A percentile compares a stretch with the other conserved stretches of the same genome.
Evolutionary conservation across 2,113 vertebrate species (phyloP).

Genomic region (Cinclus cinclus): DNA sequence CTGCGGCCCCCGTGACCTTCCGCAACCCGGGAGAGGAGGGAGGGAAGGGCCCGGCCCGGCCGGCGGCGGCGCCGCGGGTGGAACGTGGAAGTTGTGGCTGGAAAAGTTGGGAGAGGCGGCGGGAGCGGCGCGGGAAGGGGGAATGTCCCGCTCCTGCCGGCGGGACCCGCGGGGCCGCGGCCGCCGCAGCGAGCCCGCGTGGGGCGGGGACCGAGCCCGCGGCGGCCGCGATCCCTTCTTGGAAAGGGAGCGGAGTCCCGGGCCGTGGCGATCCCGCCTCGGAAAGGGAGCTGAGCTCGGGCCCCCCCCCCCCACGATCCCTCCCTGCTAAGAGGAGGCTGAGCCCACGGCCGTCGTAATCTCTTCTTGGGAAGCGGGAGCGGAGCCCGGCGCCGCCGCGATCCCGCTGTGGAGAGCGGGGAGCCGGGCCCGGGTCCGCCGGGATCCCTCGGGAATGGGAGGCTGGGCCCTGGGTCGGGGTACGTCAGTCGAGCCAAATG

Average conservation of each 20-base stretch:
- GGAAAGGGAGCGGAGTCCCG: background rate
- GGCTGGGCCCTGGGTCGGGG: background rate
- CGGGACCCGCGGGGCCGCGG: background rate
- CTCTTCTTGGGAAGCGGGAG: background rate
- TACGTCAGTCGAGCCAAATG: background rate
- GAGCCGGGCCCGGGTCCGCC: background rate
- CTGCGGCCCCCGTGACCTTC: background rate
- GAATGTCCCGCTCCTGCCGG: background rate
- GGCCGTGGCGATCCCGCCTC: too few species aligned
- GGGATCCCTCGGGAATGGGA: background rate
- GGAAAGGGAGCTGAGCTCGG: background rate
- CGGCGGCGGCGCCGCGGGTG: background rate
- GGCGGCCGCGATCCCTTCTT: background rate
- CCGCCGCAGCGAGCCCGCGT: background rate
- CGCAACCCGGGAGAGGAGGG: background rate
- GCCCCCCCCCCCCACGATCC: fast-evolving
- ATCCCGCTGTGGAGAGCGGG: background rate
- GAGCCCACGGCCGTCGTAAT: fast-evolving
- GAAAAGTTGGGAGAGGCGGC: background rate
- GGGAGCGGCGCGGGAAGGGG: background rate
- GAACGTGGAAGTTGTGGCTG: background rate
- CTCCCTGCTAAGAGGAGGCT: background rate
- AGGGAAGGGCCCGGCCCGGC: background rate
- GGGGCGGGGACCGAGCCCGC: background rate
- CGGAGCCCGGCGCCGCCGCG: too few species aligned